These are phyloP conservation scores for Tympanuchus pallidicinctus DNA, from an alignment of 2,113 vertebrate species.

Conservation along the genomic window DNA sequence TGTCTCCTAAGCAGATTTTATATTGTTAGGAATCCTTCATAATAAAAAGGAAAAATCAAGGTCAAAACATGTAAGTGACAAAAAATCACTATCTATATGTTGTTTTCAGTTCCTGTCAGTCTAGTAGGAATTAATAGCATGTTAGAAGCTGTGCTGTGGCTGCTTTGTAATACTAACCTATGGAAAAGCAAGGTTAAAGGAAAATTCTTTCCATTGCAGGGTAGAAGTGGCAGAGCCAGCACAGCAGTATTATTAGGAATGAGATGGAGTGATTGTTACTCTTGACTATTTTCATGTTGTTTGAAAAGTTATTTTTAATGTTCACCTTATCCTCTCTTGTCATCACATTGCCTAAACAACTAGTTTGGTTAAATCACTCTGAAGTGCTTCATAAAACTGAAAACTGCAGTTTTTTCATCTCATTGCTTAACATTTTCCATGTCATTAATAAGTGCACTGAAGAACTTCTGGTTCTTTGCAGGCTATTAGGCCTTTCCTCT, in stretches of 20 bases:
- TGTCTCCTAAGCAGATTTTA: neutral
- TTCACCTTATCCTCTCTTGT: neutral
- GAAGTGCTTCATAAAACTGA: neutral
- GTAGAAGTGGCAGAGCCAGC: neutral
- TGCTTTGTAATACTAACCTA: neutral
- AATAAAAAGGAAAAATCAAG: neutral
- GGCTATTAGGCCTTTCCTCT: neutral
- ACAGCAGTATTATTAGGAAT: neutral
- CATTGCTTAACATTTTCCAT: conserved; percentile 27
- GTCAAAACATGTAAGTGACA: neutral
- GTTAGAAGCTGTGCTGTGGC: neutral
- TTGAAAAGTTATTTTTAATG: neutral
- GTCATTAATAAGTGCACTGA: conserved; percentile 15
- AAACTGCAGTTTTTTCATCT: neutral
- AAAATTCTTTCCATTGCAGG: neutral
- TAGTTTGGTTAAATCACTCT: neutral
- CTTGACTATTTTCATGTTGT: neutral
- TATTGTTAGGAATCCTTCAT: neutral
- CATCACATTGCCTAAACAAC: neutral
- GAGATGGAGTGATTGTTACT: neutral
- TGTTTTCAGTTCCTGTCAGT: neutral
- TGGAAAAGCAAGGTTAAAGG: neutral
- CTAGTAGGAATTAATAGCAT: neutral
- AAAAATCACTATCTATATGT: neutral
- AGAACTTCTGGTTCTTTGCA: neutral